phyloP scores from a whole-genome alignment of 2,797 vertebrate genomes.

The Tamandua tetradactyla region DNA sequence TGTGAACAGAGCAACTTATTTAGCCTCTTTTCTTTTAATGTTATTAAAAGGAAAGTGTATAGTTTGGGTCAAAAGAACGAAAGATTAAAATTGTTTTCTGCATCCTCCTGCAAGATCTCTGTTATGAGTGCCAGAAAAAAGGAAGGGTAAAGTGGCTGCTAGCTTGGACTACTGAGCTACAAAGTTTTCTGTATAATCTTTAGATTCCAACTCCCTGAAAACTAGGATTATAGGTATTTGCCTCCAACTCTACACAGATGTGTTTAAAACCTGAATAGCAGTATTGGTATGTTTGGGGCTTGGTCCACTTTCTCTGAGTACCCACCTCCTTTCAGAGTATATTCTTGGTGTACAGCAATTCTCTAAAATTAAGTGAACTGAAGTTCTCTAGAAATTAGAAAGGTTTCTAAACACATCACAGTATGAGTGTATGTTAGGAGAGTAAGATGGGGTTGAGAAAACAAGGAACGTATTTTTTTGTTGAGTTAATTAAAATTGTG shows the following conservation, averaged over 20 bases:
- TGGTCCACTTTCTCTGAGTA: neutral
- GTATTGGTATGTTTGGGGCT: neutral
- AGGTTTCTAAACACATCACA: neutral
- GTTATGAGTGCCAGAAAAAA: neutral
- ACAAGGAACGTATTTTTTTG: constrained; percentile 20
- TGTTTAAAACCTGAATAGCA: neutral
- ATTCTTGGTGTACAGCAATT: neutral
- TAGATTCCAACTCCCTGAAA: neutral
- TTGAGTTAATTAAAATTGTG: neutral
- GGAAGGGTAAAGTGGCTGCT: neutral
- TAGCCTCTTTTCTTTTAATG: constrained; percentile 60
- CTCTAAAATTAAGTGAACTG: constrained; percentile 26
- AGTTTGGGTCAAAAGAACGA: neutral
- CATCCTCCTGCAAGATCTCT: neutral
- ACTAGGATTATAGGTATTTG: neutral
- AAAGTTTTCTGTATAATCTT: neutral
- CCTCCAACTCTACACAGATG: neutral
- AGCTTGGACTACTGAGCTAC: neutral
- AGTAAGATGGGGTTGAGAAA: neutral
- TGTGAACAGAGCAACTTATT: constrained; percentile 19
- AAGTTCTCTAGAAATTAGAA: constrained; percentile 31
- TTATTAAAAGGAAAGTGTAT: neutral
- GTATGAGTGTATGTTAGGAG: neutral
- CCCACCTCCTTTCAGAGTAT: neutral
- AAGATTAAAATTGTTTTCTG: neutral